A percentile compares a stretch with the other conserved stretches of the same genome.
These are phyloP conservation scores for Isaurus tuberculatus DNA, from an alignment of 92 coral and sea anemone species.

Conservation along the genomic window DNA sequence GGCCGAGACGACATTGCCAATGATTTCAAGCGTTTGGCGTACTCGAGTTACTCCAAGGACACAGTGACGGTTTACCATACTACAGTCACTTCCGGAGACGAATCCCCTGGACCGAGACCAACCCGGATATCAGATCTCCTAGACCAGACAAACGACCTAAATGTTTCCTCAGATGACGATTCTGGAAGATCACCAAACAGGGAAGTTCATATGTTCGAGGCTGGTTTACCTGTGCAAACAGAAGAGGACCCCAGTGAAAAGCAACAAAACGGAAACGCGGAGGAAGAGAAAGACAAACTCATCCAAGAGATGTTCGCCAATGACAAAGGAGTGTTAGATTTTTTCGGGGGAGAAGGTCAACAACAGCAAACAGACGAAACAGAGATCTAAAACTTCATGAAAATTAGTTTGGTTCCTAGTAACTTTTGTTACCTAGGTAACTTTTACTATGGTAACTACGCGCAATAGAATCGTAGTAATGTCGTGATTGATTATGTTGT, in stretches of 20 bases:
- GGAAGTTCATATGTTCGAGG: slow-evolving; percentile 26
- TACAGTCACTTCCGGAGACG: slow-evolving; percentile 34
- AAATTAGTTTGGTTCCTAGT: background rate
- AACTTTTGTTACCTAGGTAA: background rate
- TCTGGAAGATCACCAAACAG: slow-evolving; percentile 8
- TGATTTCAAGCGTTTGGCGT: slow-evolving; percentile 91
- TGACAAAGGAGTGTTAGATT: slow-evolving; percentile 90
- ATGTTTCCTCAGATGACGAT: slow-evolving; percentile 33
- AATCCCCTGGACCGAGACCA: slow-evolving; percentile 44
- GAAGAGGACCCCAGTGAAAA: slow-evolving; percentile 27
- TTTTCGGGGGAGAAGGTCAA: slow-evolving; percentile 67
- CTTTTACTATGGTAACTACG: background rate
- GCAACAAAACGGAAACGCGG: slow-evolving; percentile 30
- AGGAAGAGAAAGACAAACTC: slow-evolving; percentile 71
- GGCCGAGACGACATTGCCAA: slow-evolving; percentile 84
- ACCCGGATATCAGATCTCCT: slow-evolving; percentile 32
- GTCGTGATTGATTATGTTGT: background rate
- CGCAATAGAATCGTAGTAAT: background rate
- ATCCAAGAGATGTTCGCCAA: slow-evolving; percentile 89
- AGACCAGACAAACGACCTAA: slow-evolving; percentile 32
- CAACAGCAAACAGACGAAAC: slow-evolving; percentile 72
- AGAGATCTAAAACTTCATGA: slow-evolving; percentile 60
- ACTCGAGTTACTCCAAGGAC: slow-evolving; percentile 90
- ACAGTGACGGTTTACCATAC: slow-evolving; percentile 80
- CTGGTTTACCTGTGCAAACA: slow-evolving; percentile 17